Percentiles rank a stretch among this genome's conserved stretches.
phyloP scores from a whole-genome alignment of 92 coral and sea anemone species.

The Zoanthus sansibaricus region DNA sequence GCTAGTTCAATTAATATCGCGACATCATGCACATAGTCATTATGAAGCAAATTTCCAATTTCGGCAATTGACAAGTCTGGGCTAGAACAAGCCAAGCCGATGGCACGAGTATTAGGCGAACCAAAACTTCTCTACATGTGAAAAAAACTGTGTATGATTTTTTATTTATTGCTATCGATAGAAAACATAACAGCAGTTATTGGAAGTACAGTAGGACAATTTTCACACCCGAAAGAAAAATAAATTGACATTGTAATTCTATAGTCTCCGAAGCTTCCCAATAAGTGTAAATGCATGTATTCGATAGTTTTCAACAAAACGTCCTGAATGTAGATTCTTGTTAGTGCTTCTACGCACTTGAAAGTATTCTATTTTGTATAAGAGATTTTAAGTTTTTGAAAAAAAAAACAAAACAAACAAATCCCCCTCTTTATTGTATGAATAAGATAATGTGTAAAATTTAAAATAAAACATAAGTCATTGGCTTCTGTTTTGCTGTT shows the following conservation, averaged over 20 bases:
- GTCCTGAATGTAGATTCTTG: slow-evolving; percentile 8
- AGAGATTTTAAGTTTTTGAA: neutral
- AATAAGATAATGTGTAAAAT: neutral
- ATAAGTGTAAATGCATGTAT: neutral
- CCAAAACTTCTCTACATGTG: neutral
- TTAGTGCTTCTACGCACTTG: neutral
- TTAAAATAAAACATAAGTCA: neutral
- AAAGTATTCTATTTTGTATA: neutral
- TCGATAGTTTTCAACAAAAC: neutral
- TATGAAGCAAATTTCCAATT: slow-evolving; percentile 7
- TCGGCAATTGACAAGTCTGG: neutral
- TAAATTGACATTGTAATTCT: neutral
- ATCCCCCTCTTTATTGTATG: neutral
- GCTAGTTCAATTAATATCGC: slow-evolving; percentile 23
- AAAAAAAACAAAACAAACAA: neutral
- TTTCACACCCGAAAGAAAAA: neutral
- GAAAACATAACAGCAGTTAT: neutral
- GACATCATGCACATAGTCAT: neutral
- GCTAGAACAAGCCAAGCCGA: neutral
- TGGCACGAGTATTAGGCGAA: neutral
- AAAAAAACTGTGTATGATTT: neutral
- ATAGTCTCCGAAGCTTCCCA: neutral
- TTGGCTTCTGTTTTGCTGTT: neutral
- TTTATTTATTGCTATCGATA: neutral
- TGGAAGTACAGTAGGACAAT: neutral